These are phyloP conservation scores for Drosophila kurseongensis DNA, from an alignment of 1,140 invertebrate species.

Conservation along the genomic window DNA sequence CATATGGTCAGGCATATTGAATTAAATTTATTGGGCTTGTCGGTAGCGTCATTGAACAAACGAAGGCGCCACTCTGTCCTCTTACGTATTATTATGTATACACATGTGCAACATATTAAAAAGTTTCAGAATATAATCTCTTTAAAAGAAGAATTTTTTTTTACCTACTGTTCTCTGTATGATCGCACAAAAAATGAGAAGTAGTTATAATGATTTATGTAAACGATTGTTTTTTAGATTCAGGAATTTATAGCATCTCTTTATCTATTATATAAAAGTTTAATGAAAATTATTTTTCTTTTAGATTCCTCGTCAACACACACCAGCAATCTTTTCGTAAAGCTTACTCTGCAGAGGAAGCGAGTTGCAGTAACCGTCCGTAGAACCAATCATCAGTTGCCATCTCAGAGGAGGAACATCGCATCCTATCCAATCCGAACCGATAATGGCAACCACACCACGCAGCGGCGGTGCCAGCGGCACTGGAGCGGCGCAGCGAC, in stretches of 20 bases:
- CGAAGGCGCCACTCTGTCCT: slow-evolving; percentile 19
- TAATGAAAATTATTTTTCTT: neutral
- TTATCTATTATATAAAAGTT: neutral
- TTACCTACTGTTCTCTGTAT: too few relatives aligned
- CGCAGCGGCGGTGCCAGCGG: slow-evolving; percentile 89
- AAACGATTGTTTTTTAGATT: too few relatives aligned
- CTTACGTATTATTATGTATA: slow-evolving; percentile 4
- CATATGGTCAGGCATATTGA: slow-evolving; percentile 27
- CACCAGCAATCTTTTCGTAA: slow-evolving; percentile 11
- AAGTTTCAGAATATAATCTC: neutral
- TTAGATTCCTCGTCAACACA: slow-evolving; percentile 23
- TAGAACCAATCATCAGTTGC: slow-evolving; percentile 37
- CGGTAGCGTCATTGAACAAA: slow-evolving; percentile 29
- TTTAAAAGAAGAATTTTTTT: neutral
- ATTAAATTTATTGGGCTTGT: slow-evolving; percentile 23
- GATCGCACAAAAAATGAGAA: too few relatives aligned
- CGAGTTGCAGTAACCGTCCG: slow-evolving; percentile 35
- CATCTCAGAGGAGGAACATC: slow-evolving; percentile 30
- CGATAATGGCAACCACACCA: slow-evolving; percentile 83
- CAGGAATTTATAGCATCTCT: too few relatives aligned
- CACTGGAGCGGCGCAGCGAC: slow-evolving; percentile 91
- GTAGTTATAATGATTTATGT: too few relatives aligned
- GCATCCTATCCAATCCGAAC: slow-evolving; percentile 24
- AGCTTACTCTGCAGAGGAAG: slow-evolving; percentile 27
- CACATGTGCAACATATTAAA: neutral